Conservation (phyloP, 2,888 invertebrate genomes). For the Notodonta dromedarius region DNA sequence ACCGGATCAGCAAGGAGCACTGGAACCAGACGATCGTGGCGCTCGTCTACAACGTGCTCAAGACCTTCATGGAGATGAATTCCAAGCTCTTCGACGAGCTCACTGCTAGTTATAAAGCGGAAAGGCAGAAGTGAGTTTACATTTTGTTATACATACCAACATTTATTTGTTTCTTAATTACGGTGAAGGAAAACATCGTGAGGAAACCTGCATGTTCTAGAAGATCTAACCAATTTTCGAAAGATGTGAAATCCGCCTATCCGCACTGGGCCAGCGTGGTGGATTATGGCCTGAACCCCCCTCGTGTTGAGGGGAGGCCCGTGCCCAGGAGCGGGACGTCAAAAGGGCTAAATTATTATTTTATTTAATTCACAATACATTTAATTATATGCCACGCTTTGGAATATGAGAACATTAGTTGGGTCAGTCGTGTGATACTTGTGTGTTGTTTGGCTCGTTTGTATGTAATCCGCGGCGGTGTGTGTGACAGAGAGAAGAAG, state of each 20-base stretch:
- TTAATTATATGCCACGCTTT: no score
- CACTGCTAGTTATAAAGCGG: conserved; percentile 99
- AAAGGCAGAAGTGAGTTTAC: conserved; percentile 98
- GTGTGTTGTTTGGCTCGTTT: no score
- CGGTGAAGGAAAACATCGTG: neutral
- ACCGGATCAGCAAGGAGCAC: conserved; percentile 99
- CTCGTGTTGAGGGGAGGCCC: no score
- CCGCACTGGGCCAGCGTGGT: no score
- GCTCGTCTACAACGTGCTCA: conserved; percentile 99
- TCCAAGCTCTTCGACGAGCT: conserved; percentile 99
- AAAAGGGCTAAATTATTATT: no score
- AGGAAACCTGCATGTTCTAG: no score
- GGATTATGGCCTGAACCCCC: no score
- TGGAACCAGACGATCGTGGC: conserved; percentile 99
- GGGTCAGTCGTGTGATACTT: neutral
- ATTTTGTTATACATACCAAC: neutral
- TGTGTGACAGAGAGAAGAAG: conserved; percentile 91
- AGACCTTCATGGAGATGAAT: conserved; percentile 99
- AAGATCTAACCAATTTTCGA: no score
- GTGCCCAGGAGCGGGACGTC: no score
- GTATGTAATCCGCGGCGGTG: conserved; percentile 13
- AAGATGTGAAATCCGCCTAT: no score
- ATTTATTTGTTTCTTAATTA: neutral
- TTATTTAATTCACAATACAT: no score
- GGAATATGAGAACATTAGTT: neutral